A percentile compares a stretch with the other conserved stretches of the same genome.
These are phyloP conservation scores for Anoncus sp. DNA, from an alignment of 2,888 invertebrate species.

Conservation along the genomic window DNA sequence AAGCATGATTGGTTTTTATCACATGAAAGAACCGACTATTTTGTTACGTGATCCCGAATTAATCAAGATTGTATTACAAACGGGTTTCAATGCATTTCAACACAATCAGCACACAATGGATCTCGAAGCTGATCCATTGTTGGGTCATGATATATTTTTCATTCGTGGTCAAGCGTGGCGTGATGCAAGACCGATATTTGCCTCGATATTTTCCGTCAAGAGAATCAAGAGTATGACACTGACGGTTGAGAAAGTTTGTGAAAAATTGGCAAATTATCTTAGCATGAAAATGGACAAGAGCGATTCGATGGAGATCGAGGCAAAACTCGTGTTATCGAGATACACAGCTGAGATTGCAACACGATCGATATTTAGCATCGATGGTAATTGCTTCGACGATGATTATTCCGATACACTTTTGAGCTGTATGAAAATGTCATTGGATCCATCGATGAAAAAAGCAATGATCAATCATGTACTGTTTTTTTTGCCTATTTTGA, in stretches of 20 bases:
- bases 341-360: slow-evolving; percentile 47
- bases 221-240: slow-evolving; percentile 33
- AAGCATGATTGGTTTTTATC: slow-evolving; percentile 58
- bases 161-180: slow-evolving; percentile 50
- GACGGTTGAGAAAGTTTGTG: slow-evolving; percentile 21
- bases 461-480: slow-evolving; percentile 25
- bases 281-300: not conserved
- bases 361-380: slow-evolving; percentile 40
- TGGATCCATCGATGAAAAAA: slow-evolving; percentile 22
- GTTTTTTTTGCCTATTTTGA: slow-evolving; percentile 25
- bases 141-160: slow-evolving; percentile 41
- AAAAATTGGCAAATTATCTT: slow-evolving; percentile 44
- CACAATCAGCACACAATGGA: slow-evolving; percentile 4
- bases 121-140: slow-evolving; percentile 33
- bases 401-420: slow-evolving; percentile 14
- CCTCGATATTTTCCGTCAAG: slow-evolving; percentile 28
- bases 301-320: slow-evolving; percentile 70
- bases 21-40: slow-evolving; percentile 30
- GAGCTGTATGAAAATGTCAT: slow-evolving; percentile 15
- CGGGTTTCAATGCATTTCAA: slow-evolving; percentile 31
- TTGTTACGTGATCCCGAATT: slow-evolving; percentile 53
- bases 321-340: slow-evolving; percentile 43
- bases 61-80: slow-evolving; percentile 49
- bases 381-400: slow-evolving; percentile 37
- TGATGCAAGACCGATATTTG: slow-evolving; percentile 13